Conservation (phyloP, 2,113 vertebrate species). For the Solea senegalensis region DNA sequence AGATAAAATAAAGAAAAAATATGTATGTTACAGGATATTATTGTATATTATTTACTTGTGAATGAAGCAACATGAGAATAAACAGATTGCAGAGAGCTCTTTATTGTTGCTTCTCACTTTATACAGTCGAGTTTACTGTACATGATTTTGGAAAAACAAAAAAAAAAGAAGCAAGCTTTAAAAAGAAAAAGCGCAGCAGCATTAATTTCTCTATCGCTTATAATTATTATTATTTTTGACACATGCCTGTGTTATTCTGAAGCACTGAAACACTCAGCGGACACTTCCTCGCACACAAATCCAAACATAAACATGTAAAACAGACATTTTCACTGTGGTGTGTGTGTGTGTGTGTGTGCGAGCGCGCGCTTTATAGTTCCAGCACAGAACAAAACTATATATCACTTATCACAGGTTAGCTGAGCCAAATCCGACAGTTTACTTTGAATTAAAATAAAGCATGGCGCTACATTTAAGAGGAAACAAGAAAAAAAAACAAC, state of each 20-base stretch:
- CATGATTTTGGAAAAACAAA: conserved; percentile 11
- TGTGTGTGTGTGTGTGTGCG: no score
- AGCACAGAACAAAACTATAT: conserved; percentile 3
- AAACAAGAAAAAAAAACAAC: conserved; percentile 39
- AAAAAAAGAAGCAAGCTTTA: background rate
- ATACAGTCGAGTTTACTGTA: conserved; percentile 10
- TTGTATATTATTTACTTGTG: background rate
- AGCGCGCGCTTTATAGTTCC: background rate
- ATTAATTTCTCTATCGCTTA: conserved; percentile 15
- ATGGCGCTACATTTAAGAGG: conserved; percentile 20
- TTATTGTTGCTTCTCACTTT: conserved; percentile 54
- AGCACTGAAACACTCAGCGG: conserved; percentile 22
- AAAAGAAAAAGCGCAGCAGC: conserved; percentile 15
- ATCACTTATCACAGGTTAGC: conserved; percentile 21
- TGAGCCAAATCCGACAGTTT: conserved; percentile 12
- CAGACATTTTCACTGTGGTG: background rate
- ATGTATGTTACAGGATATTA: background rate
- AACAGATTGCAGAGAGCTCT: conserved; percentile 34
- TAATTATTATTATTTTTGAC: background rate
- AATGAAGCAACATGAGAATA: background rate
- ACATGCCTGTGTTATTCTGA: conserved; percentile 17
- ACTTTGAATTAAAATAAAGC: background rate
- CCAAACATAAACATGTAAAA: conserved; percentile 22
- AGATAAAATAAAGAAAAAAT: no score
- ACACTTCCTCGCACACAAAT: conserved; percentile 15